Conservation (phyloP, 2,113 vertebrate species). For the Oreochromis aureus region DNA sequence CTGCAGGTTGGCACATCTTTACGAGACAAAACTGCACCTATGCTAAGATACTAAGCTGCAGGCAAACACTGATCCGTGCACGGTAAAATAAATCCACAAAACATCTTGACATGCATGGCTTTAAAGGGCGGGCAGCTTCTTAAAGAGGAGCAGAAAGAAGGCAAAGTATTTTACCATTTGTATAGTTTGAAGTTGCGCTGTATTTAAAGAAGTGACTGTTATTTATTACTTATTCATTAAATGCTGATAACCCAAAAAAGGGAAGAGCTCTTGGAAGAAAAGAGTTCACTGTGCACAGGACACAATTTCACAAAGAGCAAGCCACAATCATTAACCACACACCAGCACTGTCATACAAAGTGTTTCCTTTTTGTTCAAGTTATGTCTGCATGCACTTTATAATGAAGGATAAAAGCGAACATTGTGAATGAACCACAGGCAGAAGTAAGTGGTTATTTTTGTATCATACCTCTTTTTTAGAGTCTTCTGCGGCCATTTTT, state of each 20-base stretch:
- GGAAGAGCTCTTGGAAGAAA: neutral
- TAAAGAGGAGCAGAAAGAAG: neutral
- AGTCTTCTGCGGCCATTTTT: conserved; percentile 80
- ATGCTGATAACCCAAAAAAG: neutral
- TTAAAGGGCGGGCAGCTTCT: neutral
- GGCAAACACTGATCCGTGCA: neutral
- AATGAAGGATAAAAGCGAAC: neutral
- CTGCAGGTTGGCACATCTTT: neutral
- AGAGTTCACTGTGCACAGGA: neutral
- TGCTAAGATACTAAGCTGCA: neutral
- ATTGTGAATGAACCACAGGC: neutral
- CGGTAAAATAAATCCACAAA: neutral
- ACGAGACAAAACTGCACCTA: neutral
- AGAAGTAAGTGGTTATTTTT: neutral
- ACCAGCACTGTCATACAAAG: neutral
- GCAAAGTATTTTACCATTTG: neutral
- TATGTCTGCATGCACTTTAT: neutral
- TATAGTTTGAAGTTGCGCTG: neutral
- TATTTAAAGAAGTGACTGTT: neutral
- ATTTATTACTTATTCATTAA: neutral
- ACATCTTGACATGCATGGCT: neutral
- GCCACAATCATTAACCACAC: neutral
- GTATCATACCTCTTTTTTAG: conserved; percentile 83
- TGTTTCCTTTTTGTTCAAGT: neutral
- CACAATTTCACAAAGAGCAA: neutral